Base-by-base conservation (phyloP, 2,888 invertebrate genomes). In the Crematogaster levior region DNA sequence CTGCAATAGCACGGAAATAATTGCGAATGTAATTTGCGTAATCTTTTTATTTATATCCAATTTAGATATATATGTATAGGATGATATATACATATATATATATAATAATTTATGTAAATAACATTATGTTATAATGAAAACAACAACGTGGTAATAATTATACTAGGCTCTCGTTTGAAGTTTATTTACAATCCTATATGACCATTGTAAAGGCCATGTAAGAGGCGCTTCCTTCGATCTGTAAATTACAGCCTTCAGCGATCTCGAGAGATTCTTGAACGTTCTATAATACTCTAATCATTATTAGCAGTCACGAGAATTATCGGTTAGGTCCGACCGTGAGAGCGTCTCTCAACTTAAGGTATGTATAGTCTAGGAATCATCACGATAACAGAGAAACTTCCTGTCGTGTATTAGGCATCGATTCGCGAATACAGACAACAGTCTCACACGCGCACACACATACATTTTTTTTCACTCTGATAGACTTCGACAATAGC, bases 31-130 rank as follows among this genome's bases (percentile, higher is more conserved):
- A 53, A 73, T 85, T 86, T 84, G 63, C 72, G 24, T 53, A 85
- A 85, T 83, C 56, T 83, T 85, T 90, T 90, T 90, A 88, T 89
- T 90, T 87, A 85, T 89, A 86, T 87, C 61, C 85, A 89, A 88
- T 89, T 88, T 89, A 85, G 77, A 84, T 82, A 83, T 74, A 48
- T 81, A 75, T 63, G 61, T 73, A 85, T 84, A 85, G 73, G 74
- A 84, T 89, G 84, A 83, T 89, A 86, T n/a, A 84, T 82, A 83
- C 72, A 48, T 81, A 75, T 63, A 58, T 73, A 85, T 84, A 85
- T 89, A 86, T 86, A 86, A 91, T 91, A 90, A 91, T 91, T 90
- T 89, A 87, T 89, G 89, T 89, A 90, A 90, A 92, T 92, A 91
- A 91, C 89, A 90, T 91, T 88, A 86, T 48, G 85, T 88, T 89